Evolutionary conservation across 2,888 invertebrate species (phyloP).

Genomic region (Himalopsyche kuldschensis): DNA sequence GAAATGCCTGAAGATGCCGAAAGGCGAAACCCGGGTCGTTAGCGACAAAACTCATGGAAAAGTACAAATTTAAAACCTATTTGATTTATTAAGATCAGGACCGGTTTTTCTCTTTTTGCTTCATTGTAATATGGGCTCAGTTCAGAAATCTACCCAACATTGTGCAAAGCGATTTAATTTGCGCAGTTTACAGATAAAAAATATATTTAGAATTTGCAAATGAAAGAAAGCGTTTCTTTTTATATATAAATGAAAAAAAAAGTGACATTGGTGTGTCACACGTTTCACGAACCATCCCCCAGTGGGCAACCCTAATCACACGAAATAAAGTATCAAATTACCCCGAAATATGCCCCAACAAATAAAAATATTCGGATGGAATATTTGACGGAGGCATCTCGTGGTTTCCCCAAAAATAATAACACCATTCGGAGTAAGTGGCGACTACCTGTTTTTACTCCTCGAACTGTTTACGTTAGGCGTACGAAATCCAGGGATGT

Average conservation of each 20-base stretch:
- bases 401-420: not conserved
- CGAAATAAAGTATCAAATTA: slow-evolving; percentile 23
- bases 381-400: slow-evolving; percentile 9
- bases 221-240: not conserved
- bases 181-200: too few relatives aligned
- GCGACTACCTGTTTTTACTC: slow-evolving; percentile 18
- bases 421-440: not conserved
- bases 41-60: too few relatives aligned
- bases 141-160: too few relatives aligned
- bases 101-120: too few relatives aligned
- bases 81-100: too few relatives aligned
- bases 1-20: too few relatives aligned
- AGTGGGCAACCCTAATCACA: slow-evolving; percentile 13
- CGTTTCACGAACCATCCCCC: slow-evolving; percentile 4
- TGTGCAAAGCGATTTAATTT: too few relatives aligned
- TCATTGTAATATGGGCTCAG: too few relatives aligned
- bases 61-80: too few relatives aligned
- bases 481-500: not conserved
- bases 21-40: too few relatives aligned
- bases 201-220: not conserved
- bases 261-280: not conserved
- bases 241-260: not conserved
- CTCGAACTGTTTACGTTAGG: not conserved
- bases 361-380: not conserved
- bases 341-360: slow-evolving; percentile 5